phyloP scores from a whole-genome alignment of 1,140 invertebrate species.

The Holcopasites calliopsidis region DNA sequence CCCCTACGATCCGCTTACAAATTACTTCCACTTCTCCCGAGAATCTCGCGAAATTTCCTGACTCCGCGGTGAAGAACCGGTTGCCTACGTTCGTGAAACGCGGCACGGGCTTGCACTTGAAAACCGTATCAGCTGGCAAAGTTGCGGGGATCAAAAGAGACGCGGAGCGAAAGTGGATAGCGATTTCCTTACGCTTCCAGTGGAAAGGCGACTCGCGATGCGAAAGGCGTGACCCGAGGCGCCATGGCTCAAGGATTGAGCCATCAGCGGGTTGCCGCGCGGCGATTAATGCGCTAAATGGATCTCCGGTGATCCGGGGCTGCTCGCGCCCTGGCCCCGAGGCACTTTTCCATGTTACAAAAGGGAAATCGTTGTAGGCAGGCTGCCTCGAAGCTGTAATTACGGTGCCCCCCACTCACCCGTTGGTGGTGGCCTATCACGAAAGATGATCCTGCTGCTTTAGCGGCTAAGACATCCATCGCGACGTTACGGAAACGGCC shows the following conservation, averaged over 20 bases:
- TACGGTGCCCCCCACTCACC: neutral
- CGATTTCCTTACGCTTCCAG: neutral
- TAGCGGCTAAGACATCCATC: constrained; percentile 7
- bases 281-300: constrained; percentile 30
- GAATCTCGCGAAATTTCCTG: too few species aligned
- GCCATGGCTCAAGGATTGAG: neutral
- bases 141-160: too few species aligned
- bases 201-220: neutral
- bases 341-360: neutral
- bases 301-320: too few species aligned
- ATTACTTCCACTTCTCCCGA: too few species aligned
- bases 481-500: constrained; percentile 18
- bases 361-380: constrained; percentile 24
- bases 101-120: too few species aligned
- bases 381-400: constrained; percentile 8
- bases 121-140: too few species aligned
- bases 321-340: too few species aligned
- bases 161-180: neutral
- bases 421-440: constrained; percentile 42
- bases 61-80: too few species aligned
- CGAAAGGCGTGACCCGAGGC: constrained; percentile 13
- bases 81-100: too few species aligned
- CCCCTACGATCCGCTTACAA: neutral
- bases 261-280: neutral
- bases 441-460: constrained; percentile 31